Evolutionary conservation across 1,140 invertebrate species (phyloP), one percentile per base, ranked within the genome.

Genomic region (Conus ventricosus): DNA sequence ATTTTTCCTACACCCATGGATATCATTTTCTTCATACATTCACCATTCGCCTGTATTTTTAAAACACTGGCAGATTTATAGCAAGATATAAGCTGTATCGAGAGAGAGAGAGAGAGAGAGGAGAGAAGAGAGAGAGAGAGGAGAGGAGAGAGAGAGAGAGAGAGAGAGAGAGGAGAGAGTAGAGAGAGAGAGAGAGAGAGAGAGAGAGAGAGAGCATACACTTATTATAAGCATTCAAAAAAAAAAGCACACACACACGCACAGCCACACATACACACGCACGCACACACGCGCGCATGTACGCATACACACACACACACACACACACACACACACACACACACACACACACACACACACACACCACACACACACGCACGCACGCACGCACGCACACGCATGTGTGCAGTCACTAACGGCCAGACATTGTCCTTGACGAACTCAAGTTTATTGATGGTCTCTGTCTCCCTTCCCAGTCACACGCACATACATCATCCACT

Each of bases 101-200:
- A 71, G 20, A 10, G 7, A 4, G 67, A 71, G 67, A 71, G 67
- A 71, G 57, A 17, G 27, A 15, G 15, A 39, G 39, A 87, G 39
- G 7, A 87, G 27, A 76, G 60, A 76, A 15, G 15, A 53, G 15
- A 27, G 51, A 13, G 13, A 23, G 67, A 25, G 15, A 13, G 51
- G 67, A 75, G 63, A 75, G 63, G 85, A 87, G 85, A 51, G 39
- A 76, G 27, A 51, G 55, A 76, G 23, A 76, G 60, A 76, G 85
- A 57, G 60, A 76, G 85, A 87, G 63, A 87, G 85, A 76, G 67
- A 76, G 57, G n/a, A n/a, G n/a, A n/a, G n/a, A n/a, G n/a, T n/a
- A 76, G 57, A 76, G 39, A 76, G 85, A 76, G 60, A 87, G 51
- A 87, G 25, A 53, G 85, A 57, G 51, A 57, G 85, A 71, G 10